Conservation (phyloP, 1,140 invertebrate genomes). For the Wiebesia pumilae region DNA sequence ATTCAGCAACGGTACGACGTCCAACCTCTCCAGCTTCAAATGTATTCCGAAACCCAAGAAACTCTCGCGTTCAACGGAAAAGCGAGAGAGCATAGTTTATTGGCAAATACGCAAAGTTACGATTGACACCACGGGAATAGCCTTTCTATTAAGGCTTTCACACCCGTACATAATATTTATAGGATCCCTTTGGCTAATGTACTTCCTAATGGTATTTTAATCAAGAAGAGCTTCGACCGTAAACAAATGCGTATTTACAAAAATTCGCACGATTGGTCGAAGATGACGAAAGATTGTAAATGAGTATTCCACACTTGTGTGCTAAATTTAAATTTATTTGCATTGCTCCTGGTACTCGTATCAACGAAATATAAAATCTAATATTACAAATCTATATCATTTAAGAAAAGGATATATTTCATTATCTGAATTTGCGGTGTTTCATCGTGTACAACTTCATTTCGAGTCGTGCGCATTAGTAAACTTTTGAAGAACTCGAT, state of each 20-base stretch:
- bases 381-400: too few relatives aligned
- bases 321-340: too few relatives aligned
- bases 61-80: slow-evolving; percentile 1
- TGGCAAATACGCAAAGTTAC: slow-evolving; percentile 39
- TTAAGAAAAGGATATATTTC: too few relatives aligned
- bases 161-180: slow-evolving; percentile 20
- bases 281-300: too few relatives aligned
- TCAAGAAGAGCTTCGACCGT: background rate
- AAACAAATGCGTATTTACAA: background rate
- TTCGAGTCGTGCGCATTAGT: too few relatives aligned
- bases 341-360: too few relatives aligned
- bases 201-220: background rate
- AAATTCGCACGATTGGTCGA: too few relatives aligned
- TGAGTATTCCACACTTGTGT: too few relatives aligned
- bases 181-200: background rate
- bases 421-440: too few relatives aligned
- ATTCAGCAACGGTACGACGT: background rate
- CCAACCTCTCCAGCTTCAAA: slow-evolving; percentile 13
- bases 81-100: slow-evolving; percentile 37
- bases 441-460: too few relatives aligned
- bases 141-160: slow-evolving; percentile 4
- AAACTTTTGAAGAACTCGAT: too few relatives aligned
- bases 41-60: slow-evolving; percentile 34
- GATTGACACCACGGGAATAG: slow-evolving; percentile 24
- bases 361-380: too few relatives aligned